Conservation (phyloP, 2,113 vertebrate species). For the Cebidichthys violaceus region DNA sequence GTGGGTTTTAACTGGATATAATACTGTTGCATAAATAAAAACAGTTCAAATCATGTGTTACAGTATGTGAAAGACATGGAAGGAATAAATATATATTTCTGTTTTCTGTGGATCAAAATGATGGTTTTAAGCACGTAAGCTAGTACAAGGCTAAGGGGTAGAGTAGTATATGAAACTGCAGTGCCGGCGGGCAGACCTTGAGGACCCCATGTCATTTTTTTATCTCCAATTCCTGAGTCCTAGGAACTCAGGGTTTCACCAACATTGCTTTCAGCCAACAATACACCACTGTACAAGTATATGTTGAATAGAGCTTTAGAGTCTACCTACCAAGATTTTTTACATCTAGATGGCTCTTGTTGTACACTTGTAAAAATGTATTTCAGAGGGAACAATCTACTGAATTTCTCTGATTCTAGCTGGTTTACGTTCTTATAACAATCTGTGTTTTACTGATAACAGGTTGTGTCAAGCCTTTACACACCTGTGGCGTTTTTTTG, state of each 20-base stretch:
- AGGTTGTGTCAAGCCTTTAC: not conserved
- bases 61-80: not conserved
- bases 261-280: conserved; percentile 9
- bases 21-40: conserved; percentile 5
- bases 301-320: not conserved
- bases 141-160: not conserved
- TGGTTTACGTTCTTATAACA: not conserved
- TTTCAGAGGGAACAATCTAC: not conserved
- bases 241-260: not conserved
- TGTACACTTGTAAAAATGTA: not conserved
- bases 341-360: not conserved
- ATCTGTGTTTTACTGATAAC: not conserved
- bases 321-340: not conserved
- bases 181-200: not conserved
- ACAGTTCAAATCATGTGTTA: not conserved
- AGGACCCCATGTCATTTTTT: not conserved
- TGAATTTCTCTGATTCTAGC: not conserved
- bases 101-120: not conserved
- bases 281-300: not conserved
- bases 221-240: not conserved
- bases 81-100: not conserved
- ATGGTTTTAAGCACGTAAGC: not conserved
- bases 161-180: not conserved
- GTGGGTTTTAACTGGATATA: not conserved
- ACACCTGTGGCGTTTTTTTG: too few relatives aligned